Base-by-base conservation (phyloP, 1,140 invertebrate genomes). In the Euura lappo region DNA sequence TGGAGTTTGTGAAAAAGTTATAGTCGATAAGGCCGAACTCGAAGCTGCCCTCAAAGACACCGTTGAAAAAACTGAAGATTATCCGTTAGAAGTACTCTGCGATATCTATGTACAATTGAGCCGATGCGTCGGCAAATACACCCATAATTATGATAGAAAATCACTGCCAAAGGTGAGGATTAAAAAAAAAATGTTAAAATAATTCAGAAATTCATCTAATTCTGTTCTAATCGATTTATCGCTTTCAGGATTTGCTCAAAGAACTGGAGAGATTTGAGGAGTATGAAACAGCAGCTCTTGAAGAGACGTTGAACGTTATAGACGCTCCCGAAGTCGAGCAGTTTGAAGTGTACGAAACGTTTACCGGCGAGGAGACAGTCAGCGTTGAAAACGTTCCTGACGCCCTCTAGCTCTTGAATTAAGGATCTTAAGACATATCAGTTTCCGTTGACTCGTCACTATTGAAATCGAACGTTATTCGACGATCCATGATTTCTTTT, bases 51-150 rank as follows among this genome's bases (percentile, higher is more conserved):
- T 91, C 78, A 85, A 89, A 73, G 86, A 89, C 76, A 90, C 89
- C 44, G 89, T 91, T 42, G 85, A 89, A 71, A 77, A 85, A 6
- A 89, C 92, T 0, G 82, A 88, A 2, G 81, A 87, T 44, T 89
- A 90, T 71, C 87, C 91, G 1, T 84, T 93, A 11, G 88, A 90
- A 67, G 87, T 91, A 44, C 78, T 93, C 0, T 84, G 92, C 45
- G 91, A 93, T 77, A 83, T 92, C 67, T 90, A 93, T 81, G 87
- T 90, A 67, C 90, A 92, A 79, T 79, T 93, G 0, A 88, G 88
- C 44, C 80, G 87, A 74, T 88, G 89, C 44, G 84, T 92, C n/a
- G 87, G 85, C 42, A 83, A 84, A 77, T 91, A 91, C 81, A 80
- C 84, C 44, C 80, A 84, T 65, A 88, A 79, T 64, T 85, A 86